A percentile compares a stretch with the other conserved stretches of the same genome.
These are phyloP conservation scores for Taenaris catops DNA, from an alignment of 2,888 invertebrate species.

Conservation along the genomic window DNA sequence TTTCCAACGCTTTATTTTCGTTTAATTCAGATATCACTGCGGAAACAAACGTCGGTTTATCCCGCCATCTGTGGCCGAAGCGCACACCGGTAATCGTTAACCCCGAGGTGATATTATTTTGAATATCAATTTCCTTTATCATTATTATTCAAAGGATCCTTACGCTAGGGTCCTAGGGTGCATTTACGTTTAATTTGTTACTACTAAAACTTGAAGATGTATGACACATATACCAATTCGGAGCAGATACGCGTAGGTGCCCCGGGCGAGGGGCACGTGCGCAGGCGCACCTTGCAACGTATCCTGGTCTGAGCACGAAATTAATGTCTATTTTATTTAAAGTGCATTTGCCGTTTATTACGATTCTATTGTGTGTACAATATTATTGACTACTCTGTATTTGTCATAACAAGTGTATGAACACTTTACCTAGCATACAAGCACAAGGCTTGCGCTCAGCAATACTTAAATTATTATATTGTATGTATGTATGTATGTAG, in stretches of 20 bases:
- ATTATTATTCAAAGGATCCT: conserved; percentile 68
- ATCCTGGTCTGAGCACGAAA: conserved; percentile 48
- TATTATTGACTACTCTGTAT: conserved; percentile 18
- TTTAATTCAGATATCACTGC: conserved; percentile 80
- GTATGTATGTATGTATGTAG: too few relatives aligned
- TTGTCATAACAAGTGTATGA: too few relatives aligned
- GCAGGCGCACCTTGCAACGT: conserved; percentile 71
- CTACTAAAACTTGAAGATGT: conserved; percentile 61
- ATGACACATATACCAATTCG: conserved; percentile 75
- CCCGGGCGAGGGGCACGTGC: conserved; percentile 72
- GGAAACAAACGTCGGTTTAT: conserved; percentile 79
- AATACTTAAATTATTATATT: too few relatives aligned
- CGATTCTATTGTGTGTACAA: conserved; percentile 20
- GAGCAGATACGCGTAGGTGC: conserved; percentile 64
- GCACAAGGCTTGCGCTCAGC: too few relatives aligned
- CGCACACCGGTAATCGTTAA: conserved; percentile 78
- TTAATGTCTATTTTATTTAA: conserved; percentile 52
- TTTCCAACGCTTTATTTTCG: conserved; percentile 75
- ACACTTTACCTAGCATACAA: too few relatives aligned
- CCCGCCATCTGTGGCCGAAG: conserved; percentile 75
- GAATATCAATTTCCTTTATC: conserved; percentile 73
- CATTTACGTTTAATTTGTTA: conserved; percentile 53
- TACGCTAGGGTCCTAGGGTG: conserved; percentile 59
- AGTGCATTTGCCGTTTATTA: conserved; percentile 29
- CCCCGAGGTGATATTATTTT: conserved; percentile 80